phyloP scores from a whole-genome alignment of 2,797 vertebrate genomes.

The Rhadinocentrus ornatus region DNA sequence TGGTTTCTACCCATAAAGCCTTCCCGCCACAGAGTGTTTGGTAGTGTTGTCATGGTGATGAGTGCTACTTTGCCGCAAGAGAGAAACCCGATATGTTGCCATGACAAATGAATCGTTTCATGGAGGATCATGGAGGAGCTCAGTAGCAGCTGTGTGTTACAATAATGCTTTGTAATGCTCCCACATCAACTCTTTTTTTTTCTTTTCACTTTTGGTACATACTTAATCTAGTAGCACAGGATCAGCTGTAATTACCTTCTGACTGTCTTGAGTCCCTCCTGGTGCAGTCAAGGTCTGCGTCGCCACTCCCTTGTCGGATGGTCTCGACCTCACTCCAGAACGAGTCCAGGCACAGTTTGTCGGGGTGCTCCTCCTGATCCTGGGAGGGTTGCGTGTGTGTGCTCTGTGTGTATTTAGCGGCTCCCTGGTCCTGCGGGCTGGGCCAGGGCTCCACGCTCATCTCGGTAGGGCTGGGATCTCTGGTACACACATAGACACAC shows the following conservation, averaged over 20 bases:
- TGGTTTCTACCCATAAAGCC: slow-evolving; percentile 19
- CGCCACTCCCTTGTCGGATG: slow-evolving; percentile 85
- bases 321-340: slow-evolving; percentile 92
- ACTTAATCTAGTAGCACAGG: not conserved
- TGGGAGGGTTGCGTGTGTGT: slow-evolving; percentile 45
- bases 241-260: slow-evolving; percentile 81
- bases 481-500: slow-evolving; percentile 75
- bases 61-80: slow-evolving; percentile 52
- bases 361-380: slow-evolving; percentile 77
- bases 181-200: not conserved
- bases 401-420: slow-evolving; percentile 66
- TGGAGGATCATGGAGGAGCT: slow-evolving; percentile 17
- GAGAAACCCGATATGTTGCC: slow-evolving; percentile 58
- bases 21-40: slow-evolving; percentile 52
- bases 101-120: slow-evolving; percentile 49
- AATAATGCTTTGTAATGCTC: not conserved
- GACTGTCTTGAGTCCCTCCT: slow-evolving; percentile 85
- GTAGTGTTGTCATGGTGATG: slow-evolving; percentile 70
- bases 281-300: slow-evolving; percentile 80
- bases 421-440: slow-evolving; percentile 75
- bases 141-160: slow-evolving; percentile 8
- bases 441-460: slow-evolving; percentile 85
- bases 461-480: slow-evolving; percentile 83
- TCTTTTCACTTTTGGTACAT: not conserved
- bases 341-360: slow-evolving; percentile 87